A percentile compares a stretch with the other conserved stretches of the same genome.
These are phyloP conservation scores for Globodera ellingtonae DNA, from an alignment of 1,140 invertebrate genomes.

Conservation along the genomic window DNA sequence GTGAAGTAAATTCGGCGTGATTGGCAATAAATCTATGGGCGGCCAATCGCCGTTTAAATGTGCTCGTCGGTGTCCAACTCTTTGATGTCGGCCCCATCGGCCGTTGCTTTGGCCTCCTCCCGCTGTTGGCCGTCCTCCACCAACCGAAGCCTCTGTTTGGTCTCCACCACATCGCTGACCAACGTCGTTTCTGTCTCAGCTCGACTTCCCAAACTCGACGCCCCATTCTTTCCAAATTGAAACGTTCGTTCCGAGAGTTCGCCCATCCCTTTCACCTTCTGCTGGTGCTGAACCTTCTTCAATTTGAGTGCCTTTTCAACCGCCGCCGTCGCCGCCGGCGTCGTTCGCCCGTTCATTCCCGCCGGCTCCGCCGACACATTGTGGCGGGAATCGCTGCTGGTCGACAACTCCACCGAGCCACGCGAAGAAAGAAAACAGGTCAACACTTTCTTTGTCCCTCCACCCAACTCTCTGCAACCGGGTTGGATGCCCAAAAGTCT, in stretches of 20 bases:
- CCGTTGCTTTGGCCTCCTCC: background rate
- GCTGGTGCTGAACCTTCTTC: background rate
- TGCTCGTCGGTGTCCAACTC: conserved; percentile 10
- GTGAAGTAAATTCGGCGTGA: background rate
- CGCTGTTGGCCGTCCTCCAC: background rate
- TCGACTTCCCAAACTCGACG: background rate
- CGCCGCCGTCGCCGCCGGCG: background rate
- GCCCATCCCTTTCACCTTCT: background rate
- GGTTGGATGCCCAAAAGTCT: conserved; percentile 4
- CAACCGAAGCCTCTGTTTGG: background rate
- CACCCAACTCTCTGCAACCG: background rate
- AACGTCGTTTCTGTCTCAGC: background rate
- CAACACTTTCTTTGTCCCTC: background rate
- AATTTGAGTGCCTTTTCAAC: background rate
- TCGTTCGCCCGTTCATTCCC: background rate
- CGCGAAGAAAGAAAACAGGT: background rate
- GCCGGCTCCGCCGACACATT: background rate
- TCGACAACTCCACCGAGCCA: background rate
- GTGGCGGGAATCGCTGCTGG: background rate
- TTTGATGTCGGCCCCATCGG: background rate
- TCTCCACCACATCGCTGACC: background rate
- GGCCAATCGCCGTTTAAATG: background rate
- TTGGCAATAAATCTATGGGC: background rate
- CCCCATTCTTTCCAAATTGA: background rate
- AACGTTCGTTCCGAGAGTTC: background rate